Evolutionary conservation across 2,888 invertebrate species (phyloP).

Genomic region (Cephus spinipes): DNA sequence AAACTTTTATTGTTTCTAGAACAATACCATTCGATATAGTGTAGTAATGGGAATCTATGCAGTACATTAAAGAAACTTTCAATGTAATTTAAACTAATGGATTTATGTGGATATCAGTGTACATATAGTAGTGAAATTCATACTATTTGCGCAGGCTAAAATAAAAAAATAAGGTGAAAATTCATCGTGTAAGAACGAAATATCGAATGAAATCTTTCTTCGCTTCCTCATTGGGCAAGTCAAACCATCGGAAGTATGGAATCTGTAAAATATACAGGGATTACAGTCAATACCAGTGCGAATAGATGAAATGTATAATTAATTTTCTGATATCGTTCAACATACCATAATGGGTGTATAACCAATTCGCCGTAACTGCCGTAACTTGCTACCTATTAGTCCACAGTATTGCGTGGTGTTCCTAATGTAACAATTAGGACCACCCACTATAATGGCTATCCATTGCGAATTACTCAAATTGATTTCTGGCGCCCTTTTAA

Average conservation of each 20-base stretch:
- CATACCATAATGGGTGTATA: slow-evolving; percentile 59
- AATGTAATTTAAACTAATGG: neutral
- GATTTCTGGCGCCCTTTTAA: slow-evolving; percentile 45
- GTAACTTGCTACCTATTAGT: slow-evolving; percentile 71
- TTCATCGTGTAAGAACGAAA: neutral
- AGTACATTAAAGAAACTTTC: neutral
- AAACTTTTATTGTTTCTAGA: too few species aligned
- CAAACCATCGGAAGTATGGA: slow-evolving; percentile 68
- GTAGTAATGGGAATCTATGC: neutral
- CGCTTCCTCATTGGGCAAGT: slow-evolving; percentile 53
- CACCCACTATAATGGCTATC: slow-evolving; percentile 72
- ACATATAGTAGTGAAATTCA: neutral
- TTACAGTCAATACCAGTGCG: neutral
- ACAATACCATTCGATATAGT: neutral
- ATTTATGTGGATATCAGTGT: neutral
- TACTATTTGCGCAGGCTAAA: neutral
- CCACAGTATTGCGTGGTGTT: slow-evolving; percentile 71
- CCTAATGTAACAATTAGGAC: slow-evolving; percentile 73
- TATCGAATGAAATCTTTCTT: slow-evolving; percentile 41
- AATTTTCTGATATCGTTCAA: neutral
- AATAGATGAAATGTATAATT: neutral
- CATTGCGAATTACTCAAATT: slow-evolving; percentile 59
- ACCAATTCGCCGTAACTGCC: slow-evolving; percentile 72
- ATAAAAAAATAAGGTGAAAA: neutral
- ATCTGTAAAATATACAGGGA: slow-evolving; percentile 66